Percentiles rank a stretch among this genome's conserved stretches.
Evolutionary conservation across 2,888 invertebrate genomes (phyloP).

Genomic region (Phaonia tiefii): DNA sequence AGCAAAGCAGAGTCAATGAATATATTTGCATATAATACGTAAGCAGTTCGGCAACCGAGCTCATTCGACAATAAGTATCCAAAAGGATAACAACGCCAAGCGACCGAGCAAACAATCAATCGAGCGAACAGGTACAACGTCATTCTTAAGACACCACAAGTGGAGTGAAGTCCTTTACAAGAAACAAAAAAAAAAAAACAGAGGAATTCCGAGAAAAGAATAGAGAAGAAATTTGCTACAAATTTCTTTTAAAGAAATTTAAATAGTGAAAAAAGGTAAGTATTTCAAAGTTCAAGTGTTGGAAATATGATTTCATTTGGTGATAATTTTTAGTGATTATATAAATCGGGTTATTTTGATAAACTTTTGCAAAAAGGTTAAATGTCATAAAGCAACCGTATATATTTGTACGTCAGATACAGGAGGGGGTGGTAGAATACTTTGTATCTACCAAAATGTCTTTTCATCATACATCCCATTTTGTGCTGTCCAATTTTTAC

Average conservation of each 20-base stretch:
- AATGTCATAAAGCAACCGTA: constrained; percentile 16
- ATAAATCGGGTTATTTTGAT: neutral
- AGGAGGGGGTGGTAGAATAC: neutral
- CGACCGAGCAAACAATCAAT: constrained; percentile 3
- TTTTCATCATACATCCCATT: no score
- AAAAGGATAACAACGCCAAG: constrained; percentile 58
- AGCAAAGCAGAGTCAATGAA: constrained; percentile 41
- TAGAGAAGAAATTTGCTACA: neutral
- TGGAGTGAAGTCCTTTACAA: constrained; percentile 5
- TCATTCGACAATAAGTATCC: constrained; percentile 67
- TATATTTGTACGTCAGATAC: neutral
- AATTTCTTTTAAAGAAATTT: neutral
- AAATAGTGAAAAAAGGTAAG: constrained; percentile 6
- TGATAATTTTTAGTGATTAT: neutral
- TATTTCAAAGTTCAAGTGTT: neutral
- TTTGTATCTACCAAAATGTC: constrained; percentile 35
- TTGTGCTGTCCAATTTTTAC: no score
- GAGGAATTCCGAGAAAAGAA: neutral
- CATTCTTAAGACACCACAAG: neutral
- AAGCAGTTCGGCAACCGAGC: constrained; percentile 54
- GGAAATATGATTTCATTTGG: neutral
- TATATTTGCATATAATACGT: constrained; percentile 58
- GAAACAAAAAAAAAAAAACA: no score
- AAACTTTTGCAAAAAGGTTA: constrained; percentile 17
- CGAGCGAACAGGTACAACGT: constrained; percentile 23